Conservation (phyloP, 2,797 vertebrate species). For the Moxostoma hubbsi region DNA sequence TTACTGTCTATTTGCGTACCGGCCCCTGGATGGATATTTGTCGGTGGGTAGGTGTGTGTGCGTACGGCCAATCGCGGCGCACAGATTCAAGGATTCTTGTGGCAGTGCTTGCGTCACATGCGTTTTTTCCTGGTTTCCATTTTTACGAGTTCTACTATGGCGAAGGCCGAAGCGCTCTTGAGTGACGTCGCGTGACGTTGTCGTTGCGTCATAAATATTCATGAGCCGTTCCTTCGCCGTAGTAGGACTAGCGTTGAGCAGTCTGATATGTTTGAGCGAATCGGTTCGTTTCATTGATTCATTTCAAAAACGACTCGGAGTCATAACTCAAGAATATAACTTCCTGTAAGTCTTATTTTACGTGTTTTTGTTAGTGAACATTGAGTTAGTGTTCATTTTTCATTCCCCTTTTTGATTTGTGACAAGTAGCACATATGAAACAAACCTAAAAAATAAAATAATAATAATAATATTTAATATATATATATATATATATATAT, state of each 20-base stretch:
- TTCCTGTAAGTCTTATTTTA: too few relatives aligned
- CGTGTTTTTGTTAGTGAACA: too few relatives aligned
- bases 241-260: background rate
- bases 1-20: conserved; percentile 33
- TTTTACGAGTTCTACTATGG: background rate
- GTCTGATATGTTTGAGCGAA: background rate
- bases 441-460: too few relatives aligned
- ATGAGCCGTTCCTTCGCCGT: background rate
- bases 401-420: too few relatives aligned
- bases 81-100: conserved; percentile 13
- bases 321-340: too few relatives aligned
- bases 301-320: background rate
- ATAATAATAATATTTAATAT: too few relatives aligned
- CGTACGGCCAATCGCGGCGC: conserved; percentile 15
- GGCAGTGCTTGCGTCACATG: background rate
- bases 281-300: background rate
- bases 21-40: background rate
- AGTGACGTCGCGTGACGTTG: background rate
- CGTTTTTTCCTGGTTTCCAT: background rate
- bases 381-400: too few relatives aligned
- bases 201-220: background rate
- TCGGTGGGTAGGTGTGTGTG: conserved; percentile 31
- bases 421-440: too few relatives aligned
- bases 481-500: too few relatives aligned
- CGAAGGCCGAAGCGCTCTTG: background rate